These are phyloP conservation scores for Lasioglossum morio DNA, from an alignment of 2,888 invertebrate species.

Conservation along the genomic window DNA sequence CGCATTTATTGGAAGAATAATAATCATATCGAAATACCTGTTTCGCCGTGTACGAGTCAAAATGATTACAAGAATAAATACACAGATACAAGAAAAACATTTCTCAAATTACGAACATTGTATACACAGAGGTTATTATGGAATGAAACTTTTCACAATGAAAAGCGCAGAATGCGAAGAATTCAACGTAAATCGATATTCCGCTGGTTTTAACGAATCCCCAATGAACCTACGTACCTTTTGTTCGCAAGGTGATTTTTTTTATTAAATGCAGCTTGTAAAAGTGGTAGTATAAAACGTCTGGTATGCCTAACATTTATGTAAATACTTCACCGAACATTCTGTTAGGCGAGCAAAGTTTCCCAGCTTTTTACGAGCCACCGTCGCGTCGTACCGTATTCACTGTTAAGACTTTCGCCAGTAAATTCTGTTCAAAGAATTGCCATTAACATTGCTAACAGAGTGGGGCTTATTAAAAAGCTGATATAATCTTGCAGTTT, in stretches of 20 bases:
- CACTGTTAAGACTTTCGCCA: not conserved
- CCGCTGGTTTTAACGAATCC: not conserved
- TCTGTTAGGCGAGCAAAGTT: not conserved
- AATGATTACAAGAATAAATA: not conserved
- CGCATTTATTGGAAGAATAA: not conserved
- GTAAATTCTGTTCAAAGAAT: not conserved
- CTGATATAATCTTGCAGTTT: too few relatives aligned
- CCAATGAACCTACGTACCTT: not conserved
- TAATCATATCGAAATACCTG: not conserved
- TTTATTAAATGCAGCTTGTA: not conserved
- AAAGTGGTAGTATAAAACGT: not conserved
- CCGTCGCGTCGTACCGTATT: not conserved
- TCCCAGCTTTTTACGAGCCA: not conserved
- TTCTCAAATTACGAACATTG: too few relatives aligned
- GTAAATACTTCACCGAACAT: not conserved
- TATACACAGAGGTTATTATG: too few relatives aligned
- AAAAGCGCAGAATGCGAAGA: not conserved
- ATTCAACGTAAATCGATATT: not conserved
- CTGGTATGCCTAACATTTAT: not conserved
- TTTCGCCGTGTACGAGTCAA: not conserved
- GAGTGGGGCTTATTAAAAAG: too few relatives aligned
- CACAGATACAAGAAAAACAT: too few relatives aligned
- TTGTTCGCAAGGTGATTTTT: not conserved
- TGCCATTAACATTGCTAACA: too few relatives aligned
- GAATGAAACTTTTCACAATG: not conserved